Base-by-base conservation (phyloP, 2,888 invertebrate genomes). In the Cenopis cana region DNA sequence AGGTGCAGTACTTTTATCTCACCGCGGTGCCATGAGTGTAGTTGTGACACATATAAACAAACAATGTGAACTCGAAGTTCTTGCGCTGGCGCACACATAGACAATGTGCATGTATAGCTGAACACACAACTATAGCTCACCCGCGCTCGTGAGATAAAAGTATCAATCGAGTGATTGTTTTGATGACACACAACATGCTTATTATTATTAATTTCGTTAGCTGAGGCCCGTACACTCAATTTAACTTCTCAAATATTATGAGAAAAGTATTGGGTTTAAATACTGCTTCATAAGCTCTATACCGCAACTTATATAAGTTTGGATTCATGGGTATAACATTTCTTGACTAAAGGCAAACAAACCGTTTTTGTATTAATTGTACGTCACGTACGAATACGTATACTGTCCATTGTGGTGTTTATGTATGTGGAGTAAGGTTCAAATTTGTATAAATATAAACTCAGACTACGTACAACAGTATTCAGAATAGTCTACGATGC, bases 401-500 rank as follows among this genome's bases (percentile, higher is more conserved):
- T 9, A 46, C 12, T n/a, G 6, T 8, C 33, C 29, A 46, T 11
- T 17, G 14, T 60, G 17, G 24, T 29, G 1, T 46, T 60, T 60
- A n/a, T 24, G 17, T 29, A 10, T 5, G 2, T n/a, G 11, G 10
- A 1, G 24, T 46, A 60, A n/a, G 29, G 24, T 60, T n/a, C 11
- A 46, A n/a, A 60, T n/a, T 60, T n/a, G 60, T n/a, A 6, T 60
- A 41, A 41, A n/a, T 46, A 5, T 41, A 18, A 33, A 33, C 3
- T 60, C n/a, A 60, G 17, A 49, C 46, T n/a, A 59, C 59, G 59
- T 38, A 17, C 59, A 60, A 60, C 60, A 60, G 60, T 55, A 65
- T 55, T 55, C 65, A 38, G 54, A 54, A 55, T 24, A 24, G 41
- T 12, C 50, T 14, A 38, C 60, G 60, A 41, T 65, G 65, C 55